Evolutionary conservation across 2,113 vertebrate species (phyloP).

Genomic region (Passer montanus): DNA sequence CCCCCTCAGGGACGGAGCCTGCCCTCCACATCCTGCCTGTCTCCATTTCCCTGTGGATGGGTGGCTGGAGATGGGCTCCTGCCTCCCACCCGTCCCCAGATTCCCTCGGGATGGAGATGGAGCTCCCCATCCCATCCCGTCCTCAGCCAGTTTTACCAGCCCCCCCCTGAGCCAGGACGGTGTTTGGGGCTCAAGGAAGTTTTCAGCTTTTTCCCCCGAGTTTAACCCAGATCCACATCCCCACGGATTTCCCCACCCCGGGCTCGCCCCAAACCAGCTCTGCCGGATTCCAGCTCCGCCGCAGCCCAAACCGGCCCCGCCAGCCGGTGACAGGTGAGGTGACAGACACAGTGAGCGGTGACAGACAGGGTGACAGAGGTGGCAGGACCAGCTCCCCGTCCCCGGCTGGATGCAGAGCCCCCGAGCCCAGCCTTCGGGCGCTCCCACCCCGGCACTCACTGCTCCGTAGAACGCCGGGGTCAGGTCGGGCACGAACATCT

Average conservation of each 20-base stretch:
- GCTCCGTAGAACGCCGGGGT: slow-evolving; percentile 83
- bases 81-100: background rate
- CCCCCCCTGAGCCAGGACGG: accelerated
- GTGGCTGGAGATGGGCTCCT: background rate
- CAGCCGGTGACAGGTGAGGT: accelerated
- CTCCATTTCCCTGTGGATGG: background rate
- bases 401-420: accelerated
- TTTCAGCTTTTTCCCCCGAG: background rate
- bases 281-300: background rate
- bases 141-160: background rate
- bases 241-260: background rate
- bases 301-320: background rate
- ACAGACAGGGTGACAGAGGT: background rate
- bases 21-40: background rate
- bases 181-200: accelerated
- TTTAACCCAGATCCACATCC: background rate
- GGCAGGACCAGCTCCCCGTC: background rate
- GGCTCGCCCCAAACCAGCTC: background rate
- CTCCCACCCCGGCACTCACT: slow-evolving; percentile 68
- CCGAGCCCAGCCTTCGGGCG: accelerated
- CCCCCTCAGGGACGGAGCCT: background rate
- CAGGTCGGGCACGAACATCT: slow-evolving; percentile 90
- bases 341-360: background rate
- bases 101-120: background rate
- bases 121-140: accelerated